phyloP scores from a whole-genome alignment of 2,888 invertebrate species.

The Aleiodes alternator region DNA sequence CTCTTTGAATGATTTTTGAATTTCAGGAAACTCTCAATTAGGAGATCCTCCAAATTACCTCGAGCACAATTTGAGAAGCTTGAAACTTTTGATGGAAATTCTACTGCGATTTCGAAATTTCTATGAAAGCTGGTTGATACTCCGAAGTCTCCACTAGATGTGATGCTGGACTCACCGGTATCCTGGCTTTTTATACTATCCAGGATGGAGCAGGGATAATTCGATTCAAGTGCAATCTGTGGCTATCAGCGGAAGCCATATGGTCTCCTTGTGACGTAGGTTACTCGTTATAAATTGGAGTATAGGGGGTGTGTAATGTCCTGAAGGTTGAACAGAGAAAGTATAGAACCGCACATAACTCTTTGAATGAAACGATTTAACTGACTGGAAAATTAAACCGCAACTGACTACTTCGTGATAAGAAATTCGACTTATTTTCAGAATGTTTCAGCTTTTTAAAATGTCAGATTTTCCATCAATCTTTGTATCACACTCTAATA shows the following conservation, averaged over 20 bases:
- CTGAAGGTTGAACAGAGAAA: constrained; percentile 30
- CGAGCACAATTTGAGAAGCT: not conserved
- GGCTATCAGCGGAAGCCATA: constrained; percentile 72
- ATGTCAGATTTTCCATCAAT: not conserved
- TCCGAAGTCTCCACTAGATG: constrained; percentile 46
- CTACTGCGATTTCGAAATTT: constrained; percentile 47
- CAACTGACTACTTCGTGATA: constrained; percentile 29
- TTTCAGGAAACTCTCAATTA: too few species aligned
- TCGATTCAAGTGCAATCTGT: constrained; percentile 70
- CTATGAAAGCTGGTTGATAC: constrained; percentile 54
- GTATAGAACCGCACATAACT: constrained; percentile 28
- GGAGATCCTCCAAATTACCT: not conserved
- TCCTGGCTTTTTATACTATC: constrained; percentile 65
- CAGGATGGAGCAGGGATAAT: constrained; percentile 60
- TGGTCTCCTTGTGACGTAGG: constrained; percentile 57
- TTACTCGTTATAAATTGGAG: constrained; percentile 26
- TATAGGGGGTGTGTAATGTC: constrained; percentile 30
- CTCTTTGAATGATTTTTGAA: too few species aligned
- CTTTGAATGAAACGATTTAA: constrained; percentile 27
- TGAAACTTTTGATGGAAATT: not conserved
- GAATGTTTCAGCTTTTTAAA: not conserved
- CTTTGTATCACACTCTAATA: not conserved
- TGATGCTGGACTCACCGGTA: constrained; percentile 57
- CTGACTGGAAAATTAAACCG: constrained; percentile 35
- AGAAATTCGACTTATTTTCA: constrained; percentile 9